Base-by-base conservation (phyloP, 53 echinoderm and acorn worm genomes). In the Mesocentrotus franciscanus region DNA sequence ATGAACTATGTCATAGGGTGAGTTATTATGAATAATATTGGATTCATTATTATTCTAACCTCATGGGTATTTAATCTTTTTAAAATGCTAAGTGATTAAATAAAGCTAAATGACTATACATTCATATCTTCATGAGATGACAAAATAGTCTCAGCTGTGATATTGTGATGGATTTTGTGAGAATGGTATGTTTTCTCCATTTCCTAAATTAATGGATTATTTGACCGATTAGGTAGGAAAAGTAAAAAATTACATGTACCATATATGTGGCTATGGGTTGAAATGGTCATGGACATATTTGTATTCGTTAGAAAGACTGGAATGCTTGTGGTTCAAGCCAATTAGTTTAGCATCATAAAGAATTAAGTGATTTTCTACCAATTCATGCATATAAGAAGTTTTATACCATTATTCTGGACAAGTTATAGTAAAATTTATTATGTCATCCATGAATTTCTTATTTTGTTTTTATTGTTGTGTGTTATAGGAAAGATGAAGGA, bases 1-100 rank as follows among this genome's bases (percentile, higher is more conserved):
- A 97, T 97, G 98, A 99, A 99, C 92, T 99, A 99, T 83, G 98
- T 99, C 20, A 97, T 99, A 17, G 99, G 99, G 99, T 99, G 60
- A 97, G 99, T 97, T 36, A 85, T 29, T 24, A 26, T 10, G 12
- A 75, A 75, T 75, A 32, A 10, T 75, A 30, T 30, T 75, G 10
- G 11, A 30, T 33, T 76, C 33, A 14, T 76, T 13, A 29, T 30
- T 30, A 11, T 76, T 33, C 4, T 76, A 10, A 33, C 76, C 24
- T 2, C 16, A 71, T 76, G 3, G 33, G 32, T 29, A 75, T 18
- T 18, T 1, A 17, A 61, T 20, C 66, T 22, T 68, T 24, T 24
- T 22, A 20, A 68, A 68, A 24, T 8, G 76, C 12, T 76, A 14
- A 14, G 33, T 76, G 11, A 75, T 27, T n/a, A 10, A 32, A 12